Percentiles rank a stretch among this genome's conserved stretches.
Conservation (phyloP, 2,113 vertebrate genomes). For the Micromys minutus region DNA sequence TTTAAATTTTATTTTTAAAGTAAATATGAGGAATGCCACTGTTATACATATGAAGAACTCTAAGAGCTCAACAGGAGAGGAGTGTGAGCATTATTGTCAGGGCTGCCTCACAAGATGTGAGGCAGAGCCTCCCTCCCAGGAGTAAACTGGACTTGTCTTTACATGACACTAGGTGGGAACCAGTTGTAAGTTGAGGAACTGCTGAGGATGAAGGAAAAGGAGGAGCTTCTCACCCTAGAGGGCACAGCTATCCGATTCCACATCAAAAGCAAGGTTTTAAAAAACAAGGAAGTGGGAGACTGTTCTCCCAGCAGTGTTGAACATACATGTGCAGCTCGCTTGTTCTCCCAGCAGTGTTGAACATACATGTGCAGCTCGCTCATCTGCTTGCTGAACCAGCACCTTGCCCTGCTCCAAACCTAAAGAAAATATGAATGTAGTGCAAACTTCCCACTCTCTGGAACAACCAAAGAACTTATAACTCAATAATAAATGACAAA, state of each 20-base stretch:
- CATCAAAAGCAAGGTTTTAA: neutral
- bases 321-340: neutral
- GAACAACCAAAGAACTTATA: neutral
- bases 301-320: neutral
- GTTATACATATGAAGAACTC: neutral
- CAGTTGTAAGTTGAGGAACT: neutral
- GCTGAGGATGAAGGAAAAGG: neutral
- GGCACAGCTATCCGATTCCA: neutral
- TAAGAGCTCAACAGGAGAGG: neutral
- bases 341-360: too few species aligned
- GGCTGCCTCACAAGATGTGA: neutral
- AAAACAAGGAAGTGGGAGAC: neutral
- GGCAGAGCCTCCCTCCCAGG: neutral
- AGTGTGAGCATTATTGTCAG: neutral
- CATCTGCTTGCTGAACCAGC: neutral
- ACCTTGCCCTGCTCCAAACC: neutral
- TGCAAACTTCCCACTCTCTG: neutral
- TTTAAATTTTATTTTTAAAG: neutral
- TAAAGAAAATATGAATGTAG: neutral
- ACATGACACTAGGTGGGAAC: neutral
- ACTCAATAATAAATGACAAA: constrained; percentile 25
- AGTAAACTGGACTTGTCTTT: neutral
- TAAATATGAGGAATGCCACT: neutral
- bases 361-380: neutral
- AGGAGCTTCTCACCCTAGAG: neutral